Evolutionary conservation across 2,113 vertebrate species (phyloP).

Genomic region (Drymodes brunneopygia): DNA sequence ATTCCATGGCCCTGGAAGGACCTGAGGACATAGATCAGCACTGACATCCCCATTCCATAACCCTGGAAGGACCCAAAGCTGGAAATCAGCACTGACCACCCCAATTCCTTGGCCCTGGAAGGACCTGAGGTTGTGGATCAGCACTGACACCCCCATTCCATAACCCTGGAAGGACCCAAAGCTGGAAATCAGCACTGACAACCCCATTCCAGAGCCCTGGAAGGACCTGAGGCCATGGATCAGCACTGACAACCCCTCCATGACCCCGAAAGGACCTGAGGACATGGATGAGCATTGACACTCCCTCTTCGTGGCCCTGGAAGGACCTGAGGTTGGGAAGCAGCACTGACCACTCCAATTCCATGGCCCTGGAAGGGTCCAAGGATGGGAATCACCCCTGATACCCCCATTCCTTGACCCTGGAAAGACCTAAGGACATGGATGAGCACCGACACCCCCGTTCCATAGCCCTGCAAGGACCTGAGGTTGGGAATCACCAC

Average conservation of each 20-base stretch:
- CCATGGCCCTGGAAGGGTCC: too few species aligned
- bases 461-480: background rate
- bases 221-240: background rate
- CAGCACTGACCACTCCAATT: too few species aligned
- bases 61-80: accelerated
- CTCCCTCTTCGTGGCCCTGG: too few species aligned
- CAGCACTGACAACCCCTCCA: background rate
- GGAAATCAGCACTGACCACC: accelerated
- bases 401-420: accelerated
- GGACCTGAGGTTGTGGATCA: background rate
- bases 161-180: accelerated
- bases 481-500: too few species aligned
- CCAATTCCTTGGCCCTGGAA: background rate
- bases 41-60: accelerated
- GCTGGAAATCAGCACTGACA: background rate
- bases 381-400: too few species aligned
- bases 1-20: accelerated
- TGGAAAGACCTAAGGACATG: background rate
- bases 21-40: background rate
- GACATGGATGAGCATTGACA: background rate
- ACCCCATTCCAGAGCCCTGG: accelerated
- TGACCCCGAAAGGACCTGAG: accelerated
- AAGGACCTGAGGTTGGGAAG: too few species aligned
- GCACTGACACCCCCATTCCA: background rate
- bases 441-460: background rate